phyloP scores from a whole-genome alignment of 2,888 invertebrate genomes.

The Cephus pulcher region DNA sequence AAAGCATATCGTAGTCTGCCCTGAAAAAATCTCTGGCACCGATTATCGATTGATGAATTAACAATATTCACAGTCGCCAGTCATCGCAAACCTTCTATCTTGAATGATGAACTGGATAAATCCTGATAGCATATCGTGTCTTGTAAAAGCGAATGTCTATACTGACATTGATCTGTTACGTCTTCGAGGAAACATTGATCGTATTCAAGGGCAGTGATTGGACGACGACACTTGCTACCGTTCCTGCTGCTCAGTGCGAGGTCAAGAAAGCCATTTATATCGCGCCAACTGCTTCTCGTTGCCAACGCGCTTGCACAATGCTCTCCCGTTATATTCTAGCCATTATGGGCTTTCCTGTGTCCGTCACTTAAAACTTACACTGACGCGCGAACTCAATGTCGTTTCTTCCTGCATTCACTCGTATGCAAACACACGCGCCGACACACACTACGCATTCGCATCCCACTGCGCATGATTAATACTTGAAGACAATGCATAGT shows the following conservation, averaged over 20 bases:
- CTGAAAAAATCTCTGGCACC: neutral
- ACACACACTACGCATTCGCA: neutral
- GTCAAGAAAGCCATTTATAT: neutral
- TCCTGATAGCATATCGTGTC: neutral
- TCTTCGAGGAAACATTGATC: neutral
- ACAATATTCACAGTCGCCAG: neutral
- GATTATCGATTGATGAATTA: neutral
- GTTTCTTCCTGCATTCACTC: neutral
- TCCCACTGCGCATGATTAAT: neutral
- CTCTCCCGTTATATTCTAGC: neutral
- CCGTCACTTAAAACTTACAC: neutral
- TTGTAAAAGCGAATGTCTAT: neutral
- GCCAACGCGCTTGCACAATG: neutral
- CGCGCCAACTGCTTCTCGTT: neutral
- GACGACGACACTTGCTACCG: neutral
- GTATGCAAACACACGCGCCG: neutral
- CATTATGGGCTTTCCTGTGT: neutral
- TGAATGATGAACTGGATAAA: neutral
- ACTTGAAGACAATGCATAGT: neutral
- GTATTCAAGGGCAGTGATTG: neutral
- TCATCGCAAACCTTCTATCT: neutral
- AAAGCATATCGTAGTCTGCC: neutral
- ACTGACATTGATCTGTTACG: neutral
- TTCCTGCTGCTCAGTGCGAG: neutral
- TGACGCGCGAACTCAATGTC: neutral